phyloP scores from a whole-genome alignment of 2,888 invertebrate species.

The Iselma pallidipennis region DNA sequence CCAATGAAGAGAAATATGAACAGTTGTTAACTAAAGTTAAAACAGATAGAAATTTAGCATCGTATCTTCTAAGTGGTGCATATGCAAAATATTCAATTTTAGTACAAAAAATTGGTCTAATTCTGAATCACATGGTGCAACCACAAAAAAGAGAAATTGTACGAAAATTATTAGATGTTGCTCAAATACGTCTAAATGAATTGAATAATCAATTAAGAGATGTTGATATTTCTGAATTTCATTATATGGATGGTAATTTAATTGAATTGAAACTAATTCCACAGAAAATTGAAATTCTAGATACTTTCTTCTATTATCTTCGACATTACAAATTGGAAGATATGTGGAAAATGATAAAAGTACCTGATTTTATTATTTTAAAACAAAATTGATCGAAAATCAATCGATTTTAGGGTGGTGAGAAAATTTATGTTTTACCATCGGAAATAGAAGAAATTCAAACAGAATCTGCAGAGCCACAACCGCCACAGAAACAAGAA shows the following conservation, averaged over 20 bases:
- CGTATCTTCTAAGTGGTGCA: constrained; percentile 58
- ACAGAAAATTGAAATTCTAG: constrained; percentile 65
- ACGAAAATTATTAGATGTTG: constrained; percentile 62
- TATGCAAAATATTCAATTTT: constrained; percentile 61
- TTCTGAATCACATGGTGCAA: constrained; percentile 65
- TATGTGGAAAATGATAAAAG: constrained; percentile 43
- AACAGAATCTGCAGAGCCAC: constrained; percentile 33
- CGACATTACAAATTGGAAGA: constrained; percentile 57
- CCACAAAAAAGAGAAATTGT: constrained; percentile 64
- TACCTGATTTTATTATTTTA: background rate
- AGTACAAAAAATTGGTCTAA: constrained; percentile 62
- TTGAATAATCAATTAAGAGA: constrained; percentile 62
- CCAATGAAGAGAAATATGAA: constrained; percentile 50
- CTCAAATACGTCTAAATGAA: constrained; percentile 62
- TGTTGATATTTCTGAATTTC: constrained; percentile 64
- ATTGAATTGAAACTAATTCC: constrained; percentile 72
- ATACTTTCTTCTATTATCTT: constrained; percentile 65
- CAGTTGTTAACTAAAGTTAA: constrained; percentile 35
- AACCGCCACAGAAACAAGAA: constrained; percentile 13
- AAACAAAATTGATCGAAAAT: background rate
- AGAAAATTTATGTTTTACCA: constrained; percentile 44
- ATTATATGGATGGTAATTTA: constrained; percentile 73
- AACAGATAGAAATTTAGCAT: constrained; percentile 58
- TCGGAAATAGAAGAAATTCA: constrained; percentile 35
- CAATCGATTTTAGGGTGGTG: constrained; percentile 36